phyloP scores from a whole-genome alignment of 2,113 vertebrate genomes.

The Colossoma macropomum region DNA sequence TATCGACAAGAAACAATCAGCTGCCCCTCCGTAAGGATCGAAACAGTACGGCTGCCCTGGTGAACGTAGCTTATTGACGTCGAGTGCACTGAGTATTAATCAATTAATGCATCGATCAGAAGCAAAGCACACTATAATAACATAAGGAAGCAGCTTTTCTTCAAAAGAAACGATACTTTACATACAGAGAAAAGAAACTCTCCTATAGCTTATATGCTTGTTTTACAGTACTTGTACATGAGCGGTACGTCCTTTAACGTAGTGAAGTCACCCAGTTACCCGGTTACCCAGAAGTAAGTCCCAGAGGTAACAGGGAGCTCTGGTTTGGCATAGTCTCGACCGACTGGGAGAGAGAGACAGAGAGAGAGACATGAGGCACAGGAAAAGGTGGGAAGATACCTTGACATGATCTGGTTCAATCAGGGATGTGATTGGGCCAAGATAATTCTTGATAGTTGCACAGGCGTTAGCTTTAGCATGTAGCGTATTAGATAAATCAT shows the following conservation, averaged over 20 bases:
- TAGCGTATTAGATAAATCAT: background rate
- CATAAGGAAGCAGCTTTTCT: slow-evolving; percentile 22
- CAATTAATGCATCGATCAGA: slow-evolving; percentile 43
- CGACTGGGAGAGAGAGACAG: slow-evolving; percentile 19
- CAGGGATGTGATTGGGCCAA: slow-evolving; percentile 51
- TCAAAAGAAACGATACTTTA: slow-evolving; percentile 24
- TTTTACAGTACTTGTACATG: slow-evolving; percentile 58
- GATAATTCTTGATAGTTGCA: background rate
- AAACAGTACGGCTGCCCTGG: slow-evolving; percentile 37
- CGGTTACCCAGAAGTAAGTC: too few species aligned
- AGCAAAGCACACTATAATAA: slow-evolving; percentile 41
- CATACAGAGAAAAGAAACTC: slow-evolving; percentile 23
- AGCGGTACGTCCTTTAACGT: slow-evolving; percentile 29
- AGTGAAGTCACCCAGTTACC: slow-evolving; percentile 44
- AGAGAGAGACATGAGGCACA: slow-evolving; percentile 47
- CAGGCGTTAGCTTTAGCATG: background rate
- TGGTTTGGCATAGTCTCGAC: slow-evolving; percentile 50
- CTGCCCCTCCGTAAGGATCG: slow-evolving; percentile 64
- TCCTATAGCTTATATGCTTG: slow-evolving; percentile 55
- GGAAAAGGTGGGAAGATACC: slow-evolving; percentile 14
- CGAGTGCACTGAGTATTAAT: slow-evolving; percentile 41
- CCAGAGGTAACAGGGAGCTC: slow-evolving; percentile 1
- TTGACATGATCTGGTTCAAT: slow-evolving; percentile 30
- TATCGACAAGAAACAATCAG: slow-evolving; percentile 59
- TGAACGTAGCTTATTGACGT: slow-evolving; percentile 50